Conservation (phyloP, 2,888 invertebrate species). For the Ochropleura plecta region DNA sequence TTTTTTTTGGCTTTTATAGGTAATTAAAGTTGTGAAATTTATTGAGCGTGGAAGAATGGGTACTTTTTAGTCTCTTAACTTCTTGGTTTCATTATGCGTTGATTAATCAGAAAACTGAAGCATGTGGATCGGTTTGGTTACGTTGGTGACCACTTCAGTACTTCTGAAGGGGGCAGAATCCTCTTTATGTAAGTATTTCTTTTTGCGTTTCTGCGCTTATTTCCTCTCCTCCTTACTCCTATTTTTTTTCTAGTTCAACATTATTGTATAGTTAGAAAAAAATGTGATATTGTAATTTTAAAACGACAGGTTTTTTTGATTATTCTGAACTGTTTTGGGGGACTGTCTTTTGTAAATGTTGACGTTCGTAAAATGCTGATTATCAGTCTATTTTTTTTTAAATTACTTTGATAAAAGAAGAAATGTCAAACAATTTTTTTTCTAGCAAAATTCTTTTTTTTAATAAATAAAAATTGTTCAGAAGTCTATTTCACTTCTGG, state of each 20-base stretch:
- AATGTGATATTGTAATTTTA: too few relatives aligned
- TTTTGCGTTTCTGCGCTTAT: background rate
- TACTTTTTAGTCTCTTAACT: background rate
- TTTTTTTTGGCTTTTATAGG: conserved; percentile 27
- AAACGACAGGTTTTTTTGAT: background rate
- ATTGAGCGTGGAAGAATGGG: conserved; percentile 9
- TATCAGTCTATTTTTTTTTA: too few relatives aligned
- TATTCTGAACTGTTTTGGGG: background rate
- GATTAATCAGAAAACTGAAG: conserved; percentile 36
- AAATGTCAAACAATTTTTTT: too few relatives aligned
- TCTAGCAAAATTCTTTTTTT: too few relatives aligned
- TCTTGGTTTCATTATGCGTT: conserved; percentile 6
- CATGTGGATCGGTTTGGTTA: conserved; percentile 43
- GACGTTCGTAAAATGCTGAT: too few relatives aligned
- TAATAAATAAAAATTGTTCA: too few relatives aligned
- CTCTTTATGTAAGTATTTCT: conserved; percentile 55
- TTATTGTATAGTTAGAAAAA: background rate
- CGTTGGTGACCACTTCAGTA: conserved; percentile 16
- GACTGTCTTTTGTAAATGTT: too few relatives aligned
- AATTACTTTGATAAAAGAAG: too few relatives aligned
- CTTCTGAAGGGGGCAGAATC: conserved; percentile 26
- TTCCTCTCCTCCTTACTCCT: too few relatives aligned
- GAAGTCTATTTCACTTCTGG: background rate
- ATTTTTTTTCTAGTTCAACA: background rate
- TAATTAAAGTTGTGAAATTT: conserved; percentile 15